phyloP scores from a whole-genome alignment of 1,140 invertebrate species.

The Drosophila setifemur region DNA sequence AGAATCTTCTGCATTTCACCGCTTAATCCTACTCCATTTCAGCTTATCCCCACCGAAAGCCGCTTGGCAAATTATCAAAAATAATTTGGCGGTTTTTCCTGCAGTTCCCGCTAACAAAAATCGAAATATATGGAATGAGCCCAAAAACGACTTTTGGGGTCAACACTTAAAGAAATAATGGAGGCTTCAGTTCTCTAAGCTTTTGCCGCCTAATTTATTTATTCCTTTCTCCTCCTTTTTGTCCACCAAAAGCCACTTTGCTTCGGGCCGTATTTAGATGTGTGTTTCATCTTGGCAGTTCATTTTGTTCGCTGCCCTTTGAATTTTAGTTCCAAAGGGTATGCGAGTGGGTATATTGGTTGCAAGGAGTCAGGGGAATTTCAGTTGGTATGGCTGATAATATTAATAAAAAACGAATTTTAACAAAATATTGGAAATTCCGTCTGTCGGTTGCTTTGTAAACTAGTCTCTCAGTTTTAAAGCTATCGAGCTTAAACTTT shows the following conservation, averaged over 20 bases:
- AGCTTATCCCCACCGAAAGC: constrained; percentile 8
- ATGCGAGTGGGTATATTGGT: background rate
- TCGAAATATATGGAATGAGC: background rate
- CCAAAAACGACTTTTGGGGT: background rate
- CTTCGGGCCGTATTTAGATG: background rate
- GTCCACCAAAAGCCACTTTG: constrained; percentile 9
- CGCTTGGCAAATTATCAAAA: constrained; percentile 39
- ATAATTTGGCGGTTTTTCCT: constrained; percentile 37
- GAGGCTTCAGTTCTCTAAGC: background rate
- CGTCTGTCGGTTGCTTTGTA: too few species aligned
- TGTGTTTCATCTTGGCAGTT: constrained; percentile 7
- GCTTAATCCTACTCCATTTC: constrained; percentile 13
- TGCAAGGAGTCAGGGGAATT: background rate
- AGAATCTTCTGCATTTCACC: too few species aligned
- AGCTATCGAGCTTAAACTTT: too few species aligned
- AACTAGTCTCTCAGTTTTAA: too few species aligned
- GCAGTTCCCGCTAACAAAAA: background rate
- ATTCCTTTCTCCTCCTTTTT: constrained; percentile 2
- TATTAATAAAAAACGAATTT: too few species aligned
- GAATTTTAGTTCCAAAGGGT: background rate
- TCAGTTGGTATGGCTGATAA: too few species aligned
- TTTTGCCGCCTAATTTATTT: constrained; percentile 18
- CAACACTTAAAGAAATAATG: constrained; percentile 22
- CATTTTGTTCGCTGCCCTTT: constrained; percentile 18
- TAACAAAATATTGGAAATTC: too few species aligned